These are phyloP conservation scores for Phoenicopterus ruber DNA, from an alignment of 2,113 vertebrate species.

Conservation along the genomic window DNA sequence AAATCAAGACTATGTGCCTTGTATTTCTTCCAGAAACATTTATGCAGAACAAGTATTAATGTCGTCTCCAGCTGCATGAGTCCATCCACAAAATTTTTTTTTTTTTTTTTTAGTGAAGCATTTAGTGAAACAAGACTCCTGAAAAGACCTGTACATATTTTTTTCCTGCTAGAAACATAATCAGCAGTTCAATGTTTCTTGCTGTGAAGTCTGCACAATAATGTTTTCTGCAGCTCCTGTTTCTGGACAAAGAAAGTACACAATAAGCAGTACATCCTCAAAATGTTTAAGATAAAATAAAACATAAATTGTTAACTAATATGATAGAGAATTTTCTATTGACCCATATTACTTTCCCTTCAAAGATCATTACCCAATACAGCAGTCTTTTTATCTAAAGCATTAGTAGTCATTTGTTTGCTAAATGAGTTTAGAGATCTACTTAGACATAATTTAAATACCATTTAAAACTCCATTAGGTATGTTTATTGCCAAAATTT, in stretches of 20 bases:
- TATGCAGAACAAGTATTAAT: not conserved
- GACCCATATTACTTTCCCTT: constrained; percentile 61
- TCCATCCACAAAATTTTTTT: not conserved
- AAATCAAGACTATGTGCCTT: not conserved
- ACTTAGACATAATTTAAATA: constrained; percentile 67
- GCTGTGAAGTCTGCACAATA: not conserved
- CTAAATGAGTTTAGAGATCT: constrained; percentile 69
- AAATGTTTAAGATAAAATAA: constrained; percentile 37
- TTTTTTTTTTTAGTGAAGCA: not conserved
- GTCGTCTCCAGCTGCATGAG: not conserved
- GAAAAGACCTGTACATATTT: not conserved
- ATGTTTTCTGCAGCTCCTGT: not conserved
- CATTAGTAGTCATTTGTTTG: constrained; percentile 65
- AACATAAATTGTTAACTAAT: constrained; percentile 65
- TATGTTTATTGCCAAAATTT: constrained; percentile 59
- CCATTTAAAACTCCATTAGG: constrained; percentile 73
- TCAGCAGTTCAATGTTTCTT: not conserved
- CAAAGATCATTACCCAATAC: constrained; percentile 70
- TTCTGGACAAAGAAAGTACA: not conserved
- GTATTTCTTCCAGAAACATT: not conserved
- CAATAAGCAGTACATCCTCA: not conserved
- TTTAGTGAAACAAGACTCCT: not conserved
- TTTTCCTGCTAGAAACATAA: not conserved
- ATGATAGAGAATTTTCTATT: constrained; percentile 63
- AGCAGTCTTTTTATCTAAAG: constrained; percentile 61